Conservation (phyloP, 1,140 invertebrate genomes). For the Nymphalis io region DNA sequence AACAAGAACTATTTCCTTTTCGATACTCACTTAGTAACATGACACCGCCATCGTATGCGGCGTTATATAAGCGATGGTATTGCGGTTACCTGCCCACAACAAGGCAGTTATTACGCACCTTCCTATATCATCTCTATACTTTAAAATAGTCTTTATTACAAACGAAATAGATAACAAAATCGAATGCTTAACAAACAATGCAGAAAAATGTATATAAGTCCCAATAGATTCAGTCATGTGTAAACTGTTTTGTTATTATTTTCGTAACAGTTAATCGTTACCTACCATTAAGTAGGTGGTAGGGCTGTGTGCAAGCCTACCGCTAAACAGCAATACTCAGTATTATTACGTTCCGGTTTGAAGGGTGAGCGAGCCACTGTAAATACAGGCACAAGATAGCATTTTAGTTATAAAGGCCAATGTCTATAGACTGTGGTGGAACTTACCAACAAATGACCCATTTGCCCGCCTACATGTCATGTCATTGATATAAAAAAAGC, state of each 20-base stretch:
- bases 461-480: too few species aligned
- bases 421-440: too few species aligned
- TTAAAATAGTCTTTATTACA: constrained; percentile 7
- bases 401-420: too few species aligned
- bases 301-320: too few species aligned
- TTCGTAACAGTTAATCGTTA: constrained; percentile 4
- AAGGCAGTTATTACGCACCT: constrained; percentile 4
- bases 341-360: too few species aligned
- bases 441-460: too few species aligned
- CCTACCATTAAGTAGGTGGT: too few species aligned
- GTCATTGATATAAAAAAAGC: too few species aligned
- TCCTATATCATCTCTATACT: neutral
- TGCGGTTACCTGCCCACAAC: constrained; percentile 18
- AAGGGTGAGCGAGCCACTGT: too few species aligned
- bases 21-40: constrained; percentile 27
- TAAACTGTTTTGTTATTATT: constrained; percentile 22
- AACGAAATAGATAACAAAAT: constrained; percentile 15
- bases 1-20: constrained; percentile 37
- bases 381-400: too few species aligned
- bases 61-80: constrained; percentile 29
- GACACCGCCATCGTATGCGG: constrained; percentile 24
- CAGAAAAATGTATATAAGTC: neutral
- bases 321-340: too few species aligned
- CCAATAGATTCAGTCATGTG: constrained; percentile 8
- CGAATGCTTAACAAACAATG: neutral